These are phyloP conservation scores for Acleris laterana DNA, from an alignment of 2,888 invertebrate species.

Conservation along the genomic window DNA sequence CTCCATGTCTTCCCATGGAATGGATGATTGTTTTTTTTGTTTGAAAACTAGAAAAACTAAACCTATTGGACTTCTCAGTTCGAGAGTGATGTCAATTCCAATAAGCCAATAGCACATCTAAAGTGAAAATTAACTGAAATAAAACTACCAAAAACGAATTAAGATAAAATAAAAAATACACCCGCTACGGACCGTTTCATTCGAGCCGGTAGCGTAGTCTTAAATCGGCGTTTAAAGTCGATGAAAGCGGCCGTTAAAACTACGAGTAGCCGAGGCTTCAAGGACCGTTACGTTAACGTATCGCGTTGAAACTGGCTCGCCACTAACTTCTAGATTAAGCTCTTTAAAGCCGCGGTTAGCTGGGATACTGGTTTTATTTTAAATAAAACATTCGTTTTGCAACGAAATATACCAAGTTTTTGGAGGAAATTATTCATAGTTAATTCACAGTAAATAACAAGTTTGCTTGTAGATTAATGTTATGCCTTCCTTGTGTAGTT, in stretches of 20 bases:
- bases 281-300: slow-evolving; percentile 34
- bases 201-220: slow-evolving; percentile 14
- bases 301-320: slow-evolving; percentile 15
- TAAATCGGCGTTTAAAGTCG: slow-evolving; percentile 38
- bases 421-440: too few relatives aligned
- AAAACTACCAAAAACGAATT: slow-evolving; percentile 14
- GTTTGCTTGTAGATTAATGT: too few relatives aligned
- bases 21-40: too few relatives aligned
- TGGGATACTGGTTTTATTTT: slow-evolving; percentile 12
- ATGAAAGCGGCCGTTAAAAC: slow-evolving; percentile 38
- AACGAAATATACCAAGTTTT: not conserved
- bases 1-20: too few relatives aligned
- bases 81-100: too few relatives aligned
- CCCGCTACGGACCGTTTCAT: not conserved
- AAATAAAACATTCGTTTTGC: not conserved
- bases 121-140: not conserved
- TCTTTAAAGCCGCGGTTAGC: slow-evolving; percentile 32
- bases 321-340: slow-evolving; percentile 34
- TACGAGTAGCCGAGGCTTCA: slow-evolving; percentile 22
- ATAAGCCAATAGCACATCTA: too few relatives aligned
- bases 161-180: slow-evolving; percentile 6
- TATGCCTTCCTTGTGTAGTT: too few relatives aligned
- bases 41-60: too few relatives aligned
- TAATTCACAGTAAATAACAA: too few relatives aligned
- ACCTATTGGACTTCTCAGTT: too few relatives aligned